Conservation (phyloP, 92 coral and sea anemone genomes). For the Palythoa grandiflora region DNA sequence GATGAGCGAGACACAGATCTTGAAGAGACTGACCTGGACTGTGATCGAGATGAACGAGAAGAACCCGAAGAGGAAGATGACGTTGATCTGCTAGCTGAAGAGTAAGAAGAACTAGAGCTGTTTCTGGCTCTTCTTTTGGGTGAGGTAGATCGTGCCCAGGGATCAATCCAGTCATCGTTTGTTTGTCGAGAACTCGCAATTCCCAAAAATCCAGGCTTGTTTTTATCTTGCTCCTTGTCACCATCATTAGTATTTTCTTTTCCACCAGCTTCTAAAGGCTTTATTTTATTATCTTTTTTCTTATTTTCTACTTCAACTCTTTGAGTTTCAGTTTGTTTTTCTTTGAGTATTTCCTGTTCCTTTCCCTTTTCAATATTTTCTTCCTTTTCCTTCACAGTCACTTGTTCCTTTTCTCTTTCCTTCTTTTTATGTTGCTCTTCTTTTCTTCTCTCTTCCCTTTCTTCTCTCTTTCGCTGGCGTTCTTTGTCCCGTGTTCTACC, state of each 20-base stretch:
- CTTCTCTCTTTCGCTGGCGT: constrained; percentile 44
- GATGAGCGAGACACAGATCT: constrained; percentile 45
- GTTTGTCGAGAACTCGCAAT: constrained; percentile 82
- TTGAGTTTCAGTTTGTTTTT: constrained; percentile 52
- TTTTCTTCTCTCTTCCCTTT: constrained; percentile 62
- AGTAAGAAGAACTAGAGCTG: constrained; percentile 59
- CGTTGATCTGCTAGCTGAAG: constrained; percentile 77
- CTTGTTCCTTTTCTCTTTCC: constrained; percentile 50
- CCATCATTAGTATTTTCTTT: constrained; percentile 58
- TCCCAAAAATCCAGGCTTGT: constrained; percentile 66
- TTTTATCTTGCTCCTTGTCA: constrained; percentile 64
- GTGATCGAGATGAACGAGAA: constrained; percentile 75
- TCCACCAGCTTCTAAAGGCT: constrained; percentile 28
- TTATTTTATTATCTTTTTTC: constrained; percentile 48
- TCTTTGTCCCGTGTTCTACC: constrained; percentile 38
- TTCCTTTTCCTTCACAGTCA: constrained; percentile 23
- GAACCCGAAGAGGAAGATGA: constrained; percentile 86
- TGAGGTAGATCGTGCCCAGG: constrained; percentile 88
- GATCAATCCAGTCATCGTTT: constrained; percentile 89
- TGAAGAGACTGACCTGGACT: constrained; percentile 5
- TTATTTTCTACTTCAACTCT: constrained; percentile 51
- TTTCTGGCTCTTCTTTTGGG: constrained; percentile 82
- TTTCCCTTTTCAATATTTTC: constrained; percentile 47
- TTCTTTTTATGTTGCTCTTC: constrained; percentile 57
- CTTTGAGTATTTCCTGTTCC: constrained; percentile 34